A percentile compares a stretch with the other conserved stretches of the same genome.
Evolutionary conservation across 2,797 vertebrate species (phyloP).

Genomic region (Coregonus ussuriensis): DNA sequence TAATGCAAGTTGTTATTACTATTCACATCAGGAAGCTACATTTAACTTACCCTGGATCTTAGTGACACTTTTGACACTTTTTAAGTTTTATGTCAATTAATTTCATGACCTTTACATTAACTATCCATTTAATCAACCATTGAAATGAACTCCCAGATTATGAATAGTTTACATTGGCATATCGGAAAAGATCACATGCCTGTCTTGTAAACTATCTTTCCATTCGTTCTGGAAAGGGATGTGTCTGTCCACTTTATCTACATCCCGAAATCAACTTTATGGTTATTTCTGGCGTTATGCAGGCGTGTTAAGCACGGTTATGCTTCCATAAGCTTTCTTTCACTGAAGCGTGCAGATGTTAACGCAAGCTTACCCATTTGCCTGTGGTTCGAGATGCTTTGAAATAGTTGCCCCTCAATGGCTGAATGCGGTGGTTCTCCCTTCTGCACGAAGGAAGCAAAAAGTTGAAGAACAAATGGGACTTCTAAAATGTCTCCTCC

Average conservation of each 20-base stretch:
- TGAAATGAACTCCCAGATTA: background rate
- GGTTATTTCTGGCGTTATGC: conserved; percentile 57
- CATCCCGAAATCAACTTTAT: conserved; percentile 34
- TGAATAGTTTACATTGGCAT: background rate
- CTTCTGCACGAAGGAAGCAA: conserved; percentile 56
- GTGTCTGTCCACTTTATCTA: conserved; percentile 3
- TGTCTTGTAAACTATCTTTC: background rate
- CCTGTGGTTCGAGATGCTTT: conserved; percentile 64
- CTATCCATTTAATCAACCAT: background rate
- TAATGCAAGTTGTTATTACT: conserved; percentile 16
- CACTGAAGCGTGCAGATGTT: conserved; percentile 69
- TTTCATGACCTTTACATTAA: background rate
- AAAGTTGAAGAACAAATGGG: conserved; percentile 44
- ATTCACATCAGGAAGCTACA: conserved; percentile 19
- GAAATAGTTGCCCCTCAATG: conserved; percentile 70
- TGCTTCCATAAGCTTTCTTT: conserved; percentile 54
- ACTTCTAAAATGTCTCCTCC: conserved; percentile 47
- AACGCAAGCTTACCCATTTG: conserved; percentile 80
- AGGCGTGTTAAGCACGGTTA: conserved; percentile 54
- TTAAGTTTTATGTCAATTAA: background rate
- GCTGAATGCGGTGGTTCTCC: conserved; percentile 65
- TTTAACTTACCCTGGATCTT: background rate
- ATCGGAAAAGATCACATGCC: background rate
- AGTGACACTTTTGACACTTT: background rate
- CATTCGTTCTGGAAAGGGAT: conserved; percentile 1